Evolutionary conservation across 2,113 vertebrate genomes (phyloP).

Genomic region (Notiomystis cincta): DNA sequence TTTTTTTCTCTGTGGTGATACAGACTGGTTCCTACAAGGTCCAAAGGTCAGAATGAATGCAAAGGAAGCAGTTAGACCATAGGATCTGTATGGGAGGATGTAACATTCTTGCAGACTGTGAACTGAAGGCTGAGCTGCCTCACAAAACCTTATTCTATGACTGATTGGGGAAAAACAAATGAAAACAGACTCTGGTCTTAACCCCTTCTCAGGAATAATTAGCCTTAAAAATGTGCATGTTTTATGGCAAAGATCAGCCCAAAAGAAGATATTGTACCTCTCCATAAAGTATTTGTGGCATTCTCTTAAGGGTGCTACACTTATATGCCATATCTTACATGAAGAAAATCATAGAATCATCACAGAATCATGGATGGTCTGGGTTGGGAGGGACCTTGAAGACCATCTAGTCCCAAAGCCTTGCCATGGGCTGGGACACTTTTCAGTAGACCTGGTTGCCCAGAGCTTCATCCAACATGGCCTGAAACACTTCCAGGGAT

Average conservation of each 20-base stretch:
- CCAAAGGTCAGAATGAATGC: not conserved
- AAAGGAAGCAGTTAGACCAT: not conserved
- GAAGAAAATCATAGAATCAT: not conserved
- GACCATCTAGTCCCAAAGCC: not conserved
- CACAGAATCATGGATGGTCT: not conserved
- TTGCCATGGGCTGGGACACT: not conserved
- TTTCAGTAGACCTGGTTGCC: not conserved
- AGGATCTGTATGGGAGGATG: not conserved
- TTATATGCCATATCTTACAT: not conserved
- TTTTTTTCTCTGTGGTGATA: not conserved
- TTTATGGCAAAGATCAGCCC: not conserved
- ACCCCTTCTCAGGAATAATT: not conserved
- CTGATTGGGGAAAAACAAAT: not conserved
- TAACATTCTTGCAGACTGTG: not conserved
- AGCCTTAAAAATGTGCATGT: not conserved
- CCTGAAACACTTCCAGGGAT: not conserved
- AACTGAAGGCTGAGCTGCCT: not conserved
- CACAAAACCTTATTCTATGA: not conserved
- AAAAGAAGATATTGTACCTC: not conserved
- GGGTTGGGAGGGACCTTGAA: not conserved
- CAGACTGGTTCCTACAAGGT: not conserved
- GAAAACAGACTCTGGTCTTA: not conserved
- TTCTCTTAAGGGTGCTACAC: not conserved
- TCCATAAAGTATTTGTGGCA: not conserved
- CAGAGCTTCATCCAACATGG: not conserved